Evolutionary conservation across 2,113 vertebrate genomes (phyloP).

Genomic region (Brachirus orientalis): DNA sequence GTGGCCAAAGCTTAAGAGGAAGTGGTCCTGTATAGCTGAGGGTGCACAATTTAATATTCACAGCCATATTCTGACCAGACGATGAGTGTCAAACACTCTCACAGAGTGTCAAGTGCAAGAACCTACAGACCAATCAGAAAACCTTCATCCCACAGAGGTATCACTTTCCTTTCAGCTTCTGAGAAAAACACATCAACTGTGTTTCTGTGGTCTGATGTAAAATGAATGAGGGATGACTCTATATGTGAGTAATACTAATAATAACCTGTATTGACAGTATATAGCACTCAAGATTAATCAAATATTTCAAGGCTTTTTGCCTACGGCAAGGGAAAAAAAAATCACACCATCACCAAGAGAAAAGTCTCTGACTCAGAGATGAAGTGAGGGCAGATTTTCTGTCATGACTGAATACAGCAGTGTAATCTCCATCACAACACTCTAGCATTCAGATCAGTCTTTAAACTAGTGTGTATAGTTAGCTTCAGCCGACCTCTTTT

Average conservation of each 20-base stretch:
- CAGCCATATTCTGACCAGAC: slow-evolving; percentile 37
- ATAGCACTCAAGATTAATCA: no score
- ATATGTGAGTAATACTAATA: slow-evolving; percentile 14
- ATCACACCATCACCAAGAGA: no score
- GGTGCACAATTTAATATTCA: slow-evolving; percentile 56
- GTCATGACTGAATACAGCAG: no score
- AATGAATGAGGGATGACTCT: slow-evolving; percentile 54
- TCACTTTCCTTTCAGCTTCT: slow-evolving; percentile 57
- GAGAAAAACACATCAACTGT: neutral
- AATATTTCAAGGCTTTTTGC: no score
- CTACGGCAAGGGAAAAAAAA: no score
- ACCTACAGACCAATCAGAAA: slow-evolving; percentile 40
- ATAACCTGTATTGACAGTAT: no score
- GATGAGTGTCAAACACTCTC: slow-evolving; percentile 46
- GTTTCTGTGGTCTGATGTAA: slow-evolving; percentile 35
- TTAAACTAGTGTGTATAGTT: slow-evolving; percentile 8
- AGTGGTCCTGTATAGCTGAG: neutral
- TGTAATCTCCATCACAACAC: no score
- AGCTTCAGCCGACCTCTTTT: neutral
- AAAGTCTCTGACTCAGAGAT: no score
- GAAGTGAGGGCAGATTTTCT: no score
- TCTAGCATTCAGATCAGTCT: no score
- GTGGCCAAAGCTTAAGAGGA: no score
- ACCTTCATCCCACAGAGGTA: slow-evolving; percentile 51
- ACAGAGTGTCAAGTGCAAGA: slow-evolving; percentile 47